Evolutionary conservation across 2,888 invertebrate species (phyloP), one percentile per base, ranked within the genome.

Genomic region (Tetranychus piercei): DNA sequence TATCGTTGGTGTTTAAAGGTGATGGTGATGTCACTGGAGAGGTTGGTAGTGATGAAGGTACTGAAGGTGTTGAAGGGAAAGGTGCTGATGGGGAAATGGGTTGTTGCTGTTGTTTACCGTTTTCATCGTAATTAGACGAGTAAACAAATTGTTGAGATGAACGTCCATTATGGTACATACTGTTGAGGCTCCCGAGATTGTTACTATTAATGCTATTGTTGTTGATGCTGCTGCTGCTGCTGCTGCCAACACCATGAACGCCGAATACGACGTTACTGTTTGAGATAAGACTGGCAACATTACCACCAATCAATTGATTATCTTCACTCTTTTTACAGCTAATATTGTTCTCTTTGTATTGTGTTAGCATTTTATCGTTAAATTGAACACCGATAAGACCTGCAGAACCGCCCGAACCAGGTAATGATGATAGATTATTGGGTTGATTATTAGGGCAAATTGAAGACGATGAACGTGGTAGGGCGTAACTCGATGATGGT

Each of bases 261-360:
- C 55, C 55, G 15, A 55, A 15, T 55, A 55, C 15, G 15, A 55
- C 55, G 55, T 55, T 55, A 55, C 55, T 55, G 15, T 55, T 55
- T 15, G 55, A 70, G 44, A n/a, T 74, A 69, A 67, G 74, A 70
- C 43, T 34, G 45, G 23, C 20, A 23, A 22, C 22, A 70, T 69
- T 22, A 70, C 8, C 69, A 70, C 55, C 74, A 74, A 74, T 67
- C 55, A 55, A 15, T 55, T 55, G 9, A 15, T 74, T 70, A 69
- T 70, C 20, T 66, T 44, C 73, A 73, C 66, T 70, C 9, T 23
- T 74, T 44, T 74, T 74, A 71, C 7, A 74, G 55, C 22, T 74
- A 67, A 55, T 55, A 15, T 55, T 9, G 15, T 55, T 55, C 55
- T 55, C 55, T 55, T 55, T 55, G 55, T 55, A 55, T 55, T 55